These are phyloP conservation scores for Eupelmus urozonus DNA, from an alignment of 2,888 invertebrate genomes.

Conservation along the genomic window DNA sequence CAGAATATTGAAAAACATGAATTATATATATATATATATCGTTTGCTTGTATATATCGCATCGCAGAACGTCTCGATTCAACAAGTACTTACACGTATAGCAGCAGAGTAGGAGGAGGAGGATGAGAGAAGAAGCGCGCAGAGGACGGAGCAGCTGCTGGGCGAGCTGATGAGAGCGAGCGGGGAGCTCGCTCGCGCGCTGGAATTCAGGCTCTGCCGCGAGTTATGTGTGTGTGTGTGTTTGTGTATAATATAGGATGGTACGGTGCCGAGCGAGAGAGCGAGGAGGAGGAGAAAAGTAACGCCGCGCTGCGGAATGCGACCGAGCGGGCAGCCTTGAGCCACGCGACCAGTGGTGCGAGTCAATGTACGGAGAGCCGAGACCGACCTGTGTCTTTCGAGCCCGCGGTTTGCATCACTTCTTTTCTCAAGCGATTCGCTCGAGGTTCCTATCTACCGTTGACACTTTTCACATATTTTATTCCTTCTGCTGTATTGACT, in stretches of 20 bases:
- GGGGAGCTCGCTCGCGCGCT: no score
- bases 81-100: slow-evolving; percentile 65
- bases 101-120: slow-evolving; percentile 65
- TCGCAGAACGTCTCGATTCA: slow-evolving; percentile 67
- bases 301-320: slow-evolving; percentile 57
- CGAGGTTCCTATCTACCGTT: background rate
- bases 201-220: slow-evolving; percentile 37
- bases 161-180: no score
- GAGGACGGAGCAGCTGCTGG: no score
- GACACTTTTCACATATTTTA: background rate
- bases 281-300: slow-evolving; percentile 31
- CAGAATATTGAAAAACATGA: no score
- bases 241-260: slow-evolving; percentile 37
- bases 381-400: no score
- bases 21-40: no score
- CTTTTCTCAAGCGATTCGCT: slow-evolving; percentile 47
- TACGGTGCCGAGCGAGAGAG: background rate
- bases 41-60: no score
- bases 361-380: slow-evolving; percentile 66
- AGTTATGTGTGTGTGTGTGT: slow-evolving; percentile 22
- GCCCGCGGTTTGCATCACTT: no score
- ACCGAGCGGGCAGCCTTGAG: slow-evolving; percentile 71
- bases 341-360: slow-evolving; percentile 66
- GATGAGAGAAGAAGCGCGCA: slow-evolving; percentile 69
- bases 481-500: no score